A percentile compares a stretch with the other conserved stretches of the same genome.
Evolutionary conservation across 2,888 invertebrate genomes (phyloP).

Genomic region (Acrocyrtus sp.): DNA sequence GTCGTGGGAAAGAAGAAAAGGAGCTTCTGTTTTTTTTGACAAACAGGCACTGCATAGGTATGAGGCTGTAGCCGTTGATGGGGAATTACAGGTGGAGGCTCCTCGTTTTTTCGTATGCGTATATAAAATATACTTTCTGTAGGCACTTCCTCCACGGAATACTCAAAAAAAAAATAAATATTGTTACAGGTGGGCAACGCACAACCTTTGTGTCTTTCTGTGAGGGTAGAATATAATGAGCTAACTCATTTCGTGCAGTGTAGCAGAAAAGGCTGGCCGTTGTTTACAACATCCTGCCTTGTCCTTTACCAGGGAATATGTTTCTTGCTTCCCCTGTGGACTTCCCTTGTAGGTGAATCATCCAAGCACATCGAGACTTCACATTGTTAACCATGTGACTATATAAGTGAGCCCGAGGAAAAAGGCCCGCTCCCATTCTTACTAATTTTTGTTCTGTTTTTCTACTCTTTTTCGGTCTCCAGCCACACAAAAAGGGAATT

Average conservation of each 20-base stretch:
- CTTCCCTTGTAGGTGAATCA: too few relatives aligned
- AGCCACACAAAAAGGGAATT: too few relatives aligned
- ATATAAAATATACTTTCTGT: background rate
- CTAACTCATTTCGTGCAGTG: conserved; percentile 11
- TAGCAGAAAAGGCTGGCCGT: background rate
- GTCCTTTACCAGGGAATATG: too few relatives aligned
- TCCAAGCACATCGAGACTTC: too few relatives aligned
- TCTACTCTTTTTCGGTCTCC: too few relatives aligned
- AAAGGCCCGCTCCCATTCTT: too few relatives aligned
- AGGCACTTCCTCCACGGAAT: conserved; percentile 14
- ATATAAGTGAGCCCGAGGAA: too few relatives aligned
- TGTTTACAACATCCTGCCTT: conserved; percentile 19
- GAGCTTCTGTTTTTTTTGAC: background rate
- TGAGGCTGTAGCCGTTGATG: conserved; percentile 19
- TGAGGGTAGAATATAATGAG: too few relatives aligned
- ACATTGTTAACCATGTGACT: too few relatives aligned
- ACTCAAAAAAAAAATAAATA: conserved; percentile 1
- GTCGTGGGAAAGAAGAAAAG: conserved; percentile 29
- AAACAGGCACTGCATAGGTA: background rate
- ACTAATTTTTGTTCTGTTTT: too few relatives aligned
- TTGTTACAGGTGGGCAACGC: conserved; percentile 25
- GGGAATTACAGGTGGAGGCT: background rate
- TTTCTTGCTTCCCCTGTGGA: too few relatives aligned
- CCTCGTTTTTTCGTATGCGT: background rate
- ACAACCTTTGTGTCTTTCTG: too few relatives aligned